Evolutionary conservation across 2,888 invertebrate genomes (phyloP).

Genomic region (Crossocerus cetratus): DNA sequence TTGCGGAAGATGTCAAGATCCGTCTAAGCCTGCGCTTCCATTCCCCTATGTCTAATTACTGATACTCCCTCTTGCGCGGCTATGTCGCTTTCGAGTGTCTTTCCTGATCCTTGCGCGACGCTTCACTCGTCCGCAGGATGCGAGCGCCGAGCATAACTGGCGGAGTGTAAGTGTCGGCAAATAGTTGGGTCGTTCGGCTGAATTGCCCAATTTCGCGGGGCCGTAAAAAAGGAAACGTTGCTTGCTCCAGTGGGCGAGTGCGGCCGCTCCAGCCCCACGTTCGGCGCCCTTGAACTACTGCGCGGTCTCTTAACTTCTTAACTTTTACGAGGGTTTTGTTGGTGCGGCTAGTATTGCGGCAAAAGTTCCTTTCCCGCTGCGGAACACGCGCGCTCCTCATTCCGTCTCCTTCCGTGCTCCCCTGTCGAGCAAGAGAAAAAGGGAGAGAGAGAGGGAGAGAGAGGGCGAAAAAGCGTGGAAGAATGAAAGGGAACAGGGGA

Average conservation of each 20-base stretch:
- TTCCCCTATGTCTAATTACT: conserved; percentile 24
- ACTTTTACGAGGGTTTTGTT: conserved; percentile 50
- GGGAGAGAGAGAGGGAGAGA: not conserved
- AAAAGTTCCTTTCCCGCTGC: conserved; percentile 49
- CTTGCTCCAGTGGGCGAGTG: not conserved
- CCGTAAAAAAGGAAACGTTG: conserved; percentile 20
- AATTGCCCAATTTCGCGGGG: conserved; percentile 2
- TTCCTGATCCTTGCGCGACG: not conserved
- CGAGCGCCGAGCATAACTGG: not conserved
- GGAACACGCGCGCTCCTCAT: conserved; percentile 2
- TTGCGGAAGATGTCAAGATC: conserved; percentile 43
- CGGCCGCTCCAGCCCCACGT: not conserved
- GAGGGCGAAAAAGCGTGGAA: too few relatives aligned
- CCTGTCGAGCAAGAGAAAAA: too few relatives aligned
- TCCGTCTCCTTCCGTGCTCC: not conserved
- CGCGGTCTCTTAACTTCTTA: conserved; percentile 51
- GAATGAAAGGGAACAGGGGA: too few relatives aligned
- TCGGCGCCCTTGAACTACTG: conserved; percentile 53
- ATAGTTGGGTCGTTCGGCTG: too few relatives aligned
- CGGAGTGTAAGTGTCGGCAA: not conserved
- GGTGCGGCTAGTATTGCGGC: conserved; percentile 47
- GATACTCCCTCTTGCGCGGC: conserved; percentile 6
- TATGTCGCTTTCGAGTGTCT: not conserved
- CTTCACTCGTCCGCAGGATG: not conserved
- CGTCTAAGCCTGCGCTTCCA: not conserved